Evolutionary conservation across 2,797 vertebrate species (phyloP).

Genomic region (Spinus olivaceus): DNA sequence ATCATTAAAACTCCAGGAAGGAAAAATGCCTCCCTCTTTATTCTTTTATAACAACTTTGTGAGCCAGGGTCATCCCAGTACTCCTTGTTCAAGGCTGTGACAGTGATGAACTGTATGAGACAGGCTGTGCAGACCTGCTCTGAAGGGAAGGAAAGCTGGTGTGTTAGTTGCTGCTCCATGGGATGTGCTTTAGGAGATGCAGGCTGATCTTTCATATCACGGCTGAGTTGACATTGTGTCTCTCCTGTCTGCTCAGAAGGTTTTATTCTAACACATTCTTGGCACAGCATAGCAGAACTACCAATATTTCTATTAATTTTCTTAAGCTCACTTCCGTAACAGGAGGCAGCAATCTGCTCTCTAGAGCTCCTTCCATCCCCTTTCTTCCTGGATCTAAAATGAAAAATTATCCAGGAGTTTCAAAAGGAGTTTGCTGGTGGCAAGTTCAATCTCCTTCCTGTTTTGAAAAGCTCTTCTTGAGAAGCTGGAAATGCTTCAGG

Average conservation of each 20-base stretch:
- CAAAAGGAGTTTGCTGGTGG: neutral
- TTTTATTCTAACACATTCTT: constrained; percentile 36
- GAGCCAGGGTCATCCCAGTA: neutral
- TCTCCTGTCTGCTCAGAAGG: constrained; percentile 2
- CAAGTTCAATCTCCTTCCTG: neutral
- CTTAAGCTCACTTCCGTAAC: constrained; percentile 43
- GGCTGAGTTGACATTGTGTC: constrained; percentile 12
- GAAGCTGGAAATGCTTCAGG: neutral
- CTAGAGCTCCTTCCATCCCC: neutral
- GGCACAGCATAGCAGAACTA: constrained; percentile 36
- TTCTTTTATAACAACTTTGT: neutral
- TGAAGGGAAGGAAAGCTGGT: neutral
- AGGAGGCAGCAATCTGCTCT: constrained; percentile 41
- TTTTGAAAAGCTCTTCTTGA: neutral
- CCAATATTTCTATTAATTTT: constrained; percentile 59
- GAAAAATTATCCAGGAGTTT: neutral
- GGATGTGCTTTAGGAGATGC: neutral
- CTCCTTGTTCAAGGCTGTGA: neutral
- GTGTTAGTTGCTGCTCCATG: neutral
- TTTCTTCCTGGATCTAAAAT: neutral
- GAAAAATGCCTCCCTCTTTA: neutral
- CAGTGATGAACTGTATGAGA: neutral
- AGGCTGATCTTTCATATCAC: constrained; percentile 6
- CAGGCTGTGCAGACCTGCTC: neutral
- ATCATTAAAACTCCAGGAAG: neutral